These are phyloP conservation scores for Pyrrhosoma nymphula DNA, from an alignment of 2,888 invertebrate genomes.

Conservation along the genomic window DNA sequence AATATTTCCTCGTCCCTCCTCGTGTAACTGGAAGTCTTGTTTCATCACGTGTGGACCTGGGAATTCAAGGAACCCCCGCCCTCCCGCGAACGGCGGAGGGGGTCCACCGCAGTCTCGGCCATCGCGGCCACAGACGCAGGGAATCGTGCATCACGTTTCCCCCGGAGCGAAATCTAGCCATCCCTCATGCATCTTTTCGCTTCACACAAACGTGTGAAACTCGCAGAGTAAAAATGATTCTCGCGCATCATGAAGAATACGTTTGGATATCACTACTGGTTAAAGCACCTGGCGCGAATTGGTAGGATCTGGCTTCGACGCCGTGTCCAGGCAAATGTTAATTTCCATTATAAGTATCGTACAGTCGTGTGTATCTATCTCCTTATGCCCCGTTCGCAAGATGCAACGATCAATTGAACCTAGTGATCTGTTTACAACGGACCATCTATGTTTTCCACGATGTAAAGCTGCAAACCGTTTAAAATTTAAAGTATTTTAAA, in stretches of 20 bases:
- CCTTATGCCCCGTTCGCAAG: too few species aligned
- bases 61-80: neutral
- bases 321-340: too few species aligned
- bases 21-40: neutral
- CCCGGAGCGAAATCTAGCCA: neutral
- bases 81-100: neutral
- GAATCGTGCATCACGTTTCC: neutral
- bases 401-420: too few species aligned
- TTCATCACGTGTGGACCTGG: neutral
- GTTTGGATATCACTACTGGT: neutral
- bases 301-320: too few species aligned
- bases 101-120: neutral
- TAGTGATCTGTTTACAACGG: too few species aligned
- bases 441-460: too few species aligned
- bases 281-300: too few species aligned
- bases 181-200: neutral
- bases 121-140: neutral
- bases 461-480: too few species aligned
- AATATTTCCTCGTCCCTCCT: neutral
- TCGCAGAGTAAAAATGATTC: neutral
- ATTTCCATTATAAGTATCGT: too few species aligned
- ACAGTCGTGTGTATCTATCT: too few species aligned
- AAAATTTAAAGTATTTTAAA: too few species aligned
- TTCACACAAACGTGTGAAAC: neutral
- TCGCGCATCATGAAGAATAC: too few species aligned